Evolutionary conservation across 1,140 invertebrate genomes (phyloP).

Genomic region (Pollicipes pollicipes): DNA sequence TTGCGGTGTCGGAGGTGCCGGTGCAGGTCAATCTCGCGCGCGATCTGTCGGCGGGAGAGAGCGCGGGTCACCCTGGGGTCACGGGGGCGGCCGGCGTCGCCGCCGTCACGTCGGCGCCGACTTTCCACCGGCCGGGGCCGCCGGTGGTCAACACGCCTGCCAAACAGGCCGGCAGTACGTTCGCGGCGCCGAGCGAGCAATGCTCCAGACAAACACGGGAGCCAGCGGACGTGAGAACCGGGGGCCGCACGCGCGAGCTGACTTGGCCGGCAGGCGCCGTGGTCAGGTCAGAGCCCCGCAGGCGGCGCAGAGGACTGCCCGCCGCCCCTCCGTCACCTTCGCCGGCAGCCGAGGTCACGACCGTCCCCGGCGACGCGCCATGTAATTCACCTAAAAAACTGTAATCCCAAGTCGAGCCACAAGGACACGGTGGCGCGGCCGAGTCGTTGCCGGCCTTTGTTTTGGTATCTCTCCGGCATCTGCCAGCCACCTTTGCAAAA

Average conservation of each 20-base stretch:
- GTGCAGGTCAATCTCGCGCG: slow-evolving; percentile 44
- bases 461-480: too few relatives aligned
- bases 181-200: neutral
- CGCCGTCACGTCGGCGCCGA: neutral
- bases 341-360: neutral
- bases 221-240: neutral
- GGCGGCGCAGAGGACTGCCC: too few relatives aligned
- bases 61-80: neutral
- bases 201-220: neutral
- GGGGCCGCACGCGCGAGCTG: neutral
- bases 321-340: too few relatives aligned
- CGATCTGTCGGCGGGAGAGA: slow-evolving; percentile 30
- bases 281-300: too few relatives aligned
- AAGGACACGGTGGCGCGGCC: too few relatives aligned
- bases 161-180: neutral
- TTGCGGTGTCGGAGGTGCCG: slow-evolving; percentile 35
- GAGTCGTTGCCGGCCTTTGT: too few relatives aligned
- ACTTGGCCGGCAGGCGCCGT: neutral
- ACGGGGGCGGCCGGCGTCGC: neutral
- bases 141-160: neutral
- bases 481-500: too few relatives aligned
- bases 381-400: too few relatives aligned
- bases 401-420: too few relatives aligned
- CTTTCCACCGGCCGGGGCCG: neutral
- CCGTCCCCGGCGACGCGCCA: too few relatives aligned